A percentile compares a stretch with the other conserved stretches of the same genome.
Evolutionary conservation across 1,140 invertebrate species (phyloP).

Genomic region (Drosophila bipectinata): DNA sequence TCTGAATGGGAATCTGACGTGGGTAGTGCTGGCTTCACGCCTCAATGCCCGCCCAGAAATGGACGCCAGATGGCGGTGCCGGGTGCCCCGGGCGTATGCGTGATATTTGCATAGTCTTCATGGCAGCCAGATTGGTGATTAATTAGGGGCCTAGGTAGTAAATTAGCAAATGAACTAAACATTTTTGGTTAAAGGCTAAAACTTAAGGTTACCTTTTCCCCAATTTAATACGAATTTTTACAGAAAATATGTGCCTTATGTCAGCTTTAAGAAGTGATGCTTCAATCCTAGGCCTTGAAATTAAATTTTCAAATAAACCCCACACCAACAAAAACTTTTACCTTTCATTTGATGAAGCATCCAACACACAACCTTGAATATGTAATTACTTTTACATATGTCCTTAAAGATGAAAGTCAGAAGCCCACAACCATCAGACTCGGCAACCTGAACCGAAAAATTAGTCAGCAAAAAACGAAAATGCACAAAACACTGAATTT

Average conservation of each 20-base stretch:
- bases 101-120: conserved; percentile 52
- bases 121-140: conserved; percentile 49
- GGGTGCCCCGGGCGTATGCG: conserved; percentile 34
- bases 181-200: background rate
- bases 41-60: conserved; percentile 38
- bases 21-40: conserved; percentile 49
- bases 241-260: too few species aligned
- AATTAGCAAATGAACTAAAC: conserved; percentile 32
- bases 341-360: background rate
- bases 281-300: background rate
- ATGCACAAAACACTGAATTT: conserved; percentile 1
- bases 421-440: conserved; percentile 18
- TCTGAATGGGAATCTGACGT: conserved; percentile 38
- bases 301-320: background rate
- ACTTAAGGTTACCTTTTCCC: background rate
- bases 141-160: conserved; percentile 46
- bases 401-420: conserved; percentile 21
- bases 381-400: background rate
- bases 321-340: background rate
- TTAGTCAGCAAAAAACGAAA: conserved; percentile 36
- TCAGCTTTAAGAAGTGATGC: too few species aligned
- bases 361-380: conserved; percentile 1
- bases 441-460: conserved; percentile 29
- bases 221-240: too few species aligned
- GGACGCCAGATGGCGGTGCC: conserved; percentile 38